Base-by-base conservation (phyloP, 2,113 vertebrate species). In the Megaceryle torquata region DNA sequence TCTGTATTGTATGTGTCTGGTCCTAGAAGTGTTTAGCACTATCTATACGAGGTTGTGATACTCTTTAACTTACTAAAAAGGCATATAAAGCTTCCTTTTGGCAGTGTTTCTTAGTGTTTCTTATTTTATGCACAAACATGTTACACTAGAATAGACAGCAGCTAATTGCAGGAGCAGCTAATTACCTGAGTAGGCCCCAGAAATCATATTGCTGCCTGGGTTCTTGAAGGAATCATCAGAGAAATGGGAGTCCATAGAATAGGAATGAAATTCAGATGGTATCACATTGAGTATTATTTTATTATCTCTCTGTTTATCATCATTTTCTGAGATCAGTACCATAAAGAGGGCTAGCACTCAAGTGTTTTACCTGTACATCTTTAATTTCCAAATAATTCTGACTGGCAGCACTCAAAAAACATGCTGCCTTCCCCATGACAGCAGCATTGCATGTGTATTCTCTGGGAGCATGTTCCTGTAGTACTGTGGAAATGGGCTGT, bases 361-460 rank as follows among this genome's bases (percentile, higher is more conserved):
- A 57, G 53, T 82, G 71, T n/a, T 41, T 54, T 37, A 53, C 37
- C 43, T 59, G 15, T 15, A 20, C 15, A 12, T 17, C 11, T 78
- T 92, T 48, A 5, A 51, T n/a, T 22, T 57, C n/a, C 84, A n/a
- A 48, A 57, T 9, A 56, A 8, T 74, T 92, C 63, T 46, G 19
- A 50, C n/a, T 31, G 63, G 44, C 28, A 82, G 65, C 37, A 37
- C 24, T 54, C 67, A 20, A 39, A 67, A 84, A 67, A 26, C 16
- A 3, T 2, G 1, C 48, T 44, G 29, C 63, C 53, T 88, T 83
- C 41, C 24, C 60, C 33, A 20, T 41, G 0, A 0, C 43, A 2
- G 2, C 44, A 85, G 51, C 41, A 41, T 0, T 0, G 25, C 65
- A 60, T 10, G 3, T 48, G 7, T n/a, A 2, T 54, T 84, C 50